Base-by-base conservation (phyloP, 2,797 vertebrate genomes). In the Glyptemys insculpta region DNA sequence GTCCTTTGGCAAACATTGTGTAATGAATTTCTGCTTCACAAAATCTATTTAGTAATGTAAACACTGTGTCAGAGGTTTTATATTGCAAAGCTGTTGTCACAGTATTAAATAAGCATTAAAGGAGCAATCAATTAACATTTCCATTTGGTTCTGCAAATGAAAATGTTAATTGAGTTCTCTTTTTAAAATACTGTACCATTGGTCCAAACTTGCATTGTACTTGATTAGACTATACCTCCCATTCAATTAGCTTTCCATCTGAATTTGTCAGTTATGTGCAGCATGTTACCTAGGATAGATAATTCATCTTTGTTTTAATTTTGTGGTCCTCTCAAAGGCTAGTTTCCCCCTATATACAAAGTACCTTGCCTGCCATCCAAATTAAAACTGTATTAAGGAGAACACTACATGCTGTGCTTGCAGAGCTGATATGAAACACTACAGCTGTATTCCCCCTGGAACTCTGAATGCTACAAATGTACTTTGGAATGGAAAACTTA, bases 391-490 rank as follows among this genome's bases (percentile, higher is more conserved):
- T 50, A 76, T 49, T 1, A 21, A 53, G 25, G 88, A 94, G 86
- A 50, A 89, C 81, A 76, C 57, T 12, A 53, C 1, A 10, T 74
- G 2, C 2, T 12, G 16, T 2, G 57, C 87, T 74, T 94, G 86
- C 52, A 88, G 90, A 89, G 85, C 41, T 82, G 34, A n/a, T 3
- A 10, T 91, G 86, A 10, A 41, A 8, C 49, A 68, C 74, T 76
- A n/a, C 94, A 96, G 89, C 91, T 98, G 95, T 93, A 53, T 74
- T 59, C 83, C 41, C 79, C 44, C 86, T 94, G 93, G 97, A 95
- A 89, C 21, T 86, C 23, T 44, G 56, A 12, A 6, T 81, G 91
- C 89, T 86, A 90, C 93, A 96, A 49, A 29, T 83, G 89, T 85
- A 25, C 95, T 96, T 93, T 11, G 81, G 57, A 50, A 2, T 14